Evolutionary conservation across 2,797 vertebrate species (phyloP), one percentile per base, ranked within the genome.

Genomic region (Falco novaeseelandiae): DNA sequence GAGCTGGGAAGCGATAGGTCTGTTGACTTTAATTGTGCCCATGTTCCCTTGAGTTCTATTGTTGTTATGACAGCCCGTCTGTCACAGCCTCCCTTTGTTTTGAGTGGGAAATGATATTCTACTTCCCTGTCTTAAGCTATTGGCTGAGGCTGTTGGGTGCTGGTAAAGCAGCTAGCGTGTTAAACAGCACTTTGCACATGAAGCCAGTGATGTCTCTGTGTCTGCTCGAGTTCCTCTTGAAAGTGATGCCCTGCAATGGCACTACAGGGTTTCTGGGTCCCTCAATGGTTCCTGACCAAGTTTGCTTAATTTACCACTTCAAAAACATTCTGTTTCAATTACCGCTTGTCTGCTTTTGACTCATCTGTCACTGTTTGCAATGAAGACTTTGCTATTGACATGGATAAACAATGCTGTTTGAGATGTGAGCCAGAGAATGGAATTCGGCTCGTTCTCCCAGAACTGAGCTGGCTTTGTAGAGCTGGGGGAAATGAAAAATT

Each of bases 261-360:
- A 30, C 49, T 13, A 6, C 6, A 0, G 18, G 21, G 2, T 38
- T 71, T 54, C 63, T 0, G 2, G 25, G 54, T 26, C 67, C 82
- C 83, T 81, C 57, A 1, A 3, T 36, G 61, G 9, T 85, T 93
- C 87, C 93, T 87, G 71, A 89, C 79, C 83, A 89, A 89, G 85
- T 89, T 74, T 92, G 61, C 87, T 73, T 82, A 36, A 93, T 89
- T 91, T 71, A 32, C 87, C n/a, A n/a, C 76, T 97, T 93, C 18
- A 72, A 77, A 95, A 97, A 85, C 81, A 90, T 96, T 92, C 83
- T 89, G 89, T 87, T 95, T 78, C 85, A 93, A 96, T 96, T 93
- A 78, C 58, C 30, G 32, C 78, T 73, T 0, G 1, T 66, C 83
- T 94, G 69, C 79, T 88, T 95, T 73, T 93, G 63, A 65, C 83